Evolutionary conservation across 2,797 vertebrate species (phyloP).

Genomic region (Oreochromis grahami): DNA sequence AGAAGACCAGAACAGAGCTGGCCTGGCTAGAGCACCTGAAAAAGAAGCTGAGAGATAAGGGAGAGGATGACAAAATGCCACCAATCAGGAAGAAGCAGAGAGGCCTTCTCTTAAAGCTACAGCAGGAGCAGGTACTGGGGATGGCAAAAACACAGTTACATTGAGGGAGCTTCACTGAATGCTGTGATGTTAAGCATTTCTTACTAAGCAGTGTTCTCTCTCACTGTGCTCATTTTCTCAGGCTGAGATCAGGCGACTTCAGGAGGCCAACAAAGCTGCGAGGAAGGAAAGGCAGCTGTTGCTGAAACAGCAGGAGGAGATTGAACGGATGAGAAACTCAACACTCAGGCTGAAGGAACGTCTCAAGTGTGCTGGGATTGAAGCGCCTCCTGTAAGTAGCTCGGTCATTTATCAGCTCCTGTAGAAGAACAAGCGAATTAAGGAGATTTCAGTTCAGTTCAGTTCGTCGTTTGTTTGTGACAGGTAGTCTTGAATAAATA

Average conservation of each 20-base stretch:
- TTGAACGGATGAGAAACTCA: conserved; percentile 90
- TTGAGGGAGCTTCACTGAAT: neutral
- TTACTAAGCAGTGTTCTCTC: neutral
- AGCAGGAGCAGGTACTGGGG: conserved; percentile 91
- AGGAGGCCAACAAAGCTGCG: conserved; percentile 95
- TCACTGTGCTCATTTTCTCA: conserved; percentile 33
- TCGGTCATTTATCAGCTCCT: neutral
- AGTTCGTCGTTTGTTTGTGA: neutral
- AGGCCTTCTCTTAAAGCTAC: conserved; percentile 89
- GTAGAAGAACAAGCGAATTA: neutral
- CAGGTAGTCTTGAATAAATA: neutral
- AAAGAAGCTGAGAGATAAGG: conserved; percentile 91
- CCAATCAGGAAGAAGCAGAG: conserved; percentile 94
- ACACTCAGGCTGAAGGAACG: conserved; percentile 92
- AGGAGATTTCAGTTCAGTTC: neutral
- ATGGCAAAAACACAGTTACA: neutral
- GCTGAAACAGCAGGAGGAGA: conserved; percentile 95
- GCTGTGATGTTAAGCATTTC: neutral
- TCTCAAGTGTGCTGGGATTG: conserved; percentile 86
- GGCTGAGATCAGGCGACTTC: conserved; percentile 96
- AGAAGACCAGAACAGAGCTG: conserved; percentile 92
- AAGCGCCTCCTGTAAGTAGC: conserved; percentile 80
- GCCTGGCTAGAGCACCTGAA: conserved; percentile 98
- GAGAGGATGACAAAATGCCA: conserved; percentile 99
- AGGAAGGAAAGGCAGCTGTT: conserved; percentile 93